These are phyloP conservation scores for Lasioglossum marginatum DNA, from an alignment of 2,888 invertebrate genomes.

Conservation along the genomic window DNA sequence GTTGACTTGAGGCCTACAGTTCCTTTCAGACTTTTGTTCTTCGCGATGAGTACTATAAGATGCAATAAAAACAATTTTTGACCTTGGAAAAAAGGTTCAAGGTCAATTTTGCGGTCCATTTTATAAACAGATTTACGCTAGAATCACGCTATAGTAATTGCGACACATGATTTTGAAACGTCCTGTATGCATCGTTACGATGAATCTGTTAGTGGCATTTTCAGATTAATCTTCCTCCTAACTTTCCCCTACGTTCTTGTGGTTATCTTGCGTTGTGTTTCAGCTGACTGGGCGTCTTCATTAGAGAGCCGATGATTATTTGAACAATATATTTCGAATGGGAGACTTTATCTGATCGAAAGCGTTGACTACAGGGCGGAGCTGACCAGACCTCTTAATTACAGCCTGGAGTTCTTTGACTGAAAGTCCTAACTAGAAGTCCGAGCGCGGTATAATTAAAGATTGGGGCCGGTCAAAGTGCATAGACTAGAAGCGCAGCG, in stretches of 20 bases:
- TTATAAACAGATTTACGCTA: no score
- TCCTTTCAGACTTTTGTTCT: no score
- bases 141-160: no score
- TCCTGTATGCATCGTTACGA: neutral
- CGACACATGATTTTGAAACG: no score
- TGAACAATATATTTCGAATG: neutral
- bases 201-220: neutral
- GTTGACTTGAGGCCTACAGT: no score
- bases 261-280: neutral
- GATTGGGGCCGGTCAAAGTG: neutral
- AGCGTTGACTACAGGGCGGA: conserved; percentile 5
- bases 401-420: neutral
- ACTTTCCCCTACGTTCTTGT: neutral
- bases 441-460: neutral
- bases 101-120: no score
- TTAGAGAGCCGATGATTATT: neutral
- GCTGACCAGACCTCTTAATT: neutral
- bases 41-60: no score
- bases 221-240: neutral
- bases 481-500: neutral
- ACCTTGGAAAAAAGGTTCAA: no score
- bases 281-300: neutral
- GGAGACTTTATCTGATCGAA: neutral
- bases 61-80: no score
- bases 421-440: neutral